Evolutionary conservation across 2,113 vertebrate species (phyloP).

Genomic region (Danionella cerebrum): DNA sequence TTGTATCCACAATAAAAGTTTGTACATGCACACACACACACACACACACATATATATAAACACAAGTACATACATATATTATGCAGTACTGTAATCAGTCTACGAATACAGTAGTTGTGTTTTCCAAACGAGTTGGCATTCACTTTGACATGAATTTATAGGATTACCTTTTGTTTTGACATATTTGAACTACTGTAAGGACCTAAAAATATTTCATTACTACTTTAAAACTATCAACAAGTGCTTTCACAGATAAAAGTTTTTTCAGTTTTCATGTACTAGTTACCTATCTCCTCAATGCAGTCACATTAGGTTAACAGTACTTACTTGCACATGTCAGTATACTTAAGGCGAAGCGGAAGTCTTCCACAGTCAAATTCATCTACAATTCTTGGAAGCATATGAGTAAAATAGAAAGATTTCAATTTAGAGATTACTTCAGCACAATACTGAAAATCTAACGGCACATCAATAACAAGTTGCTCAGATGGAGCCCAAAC

Average conservation of each 20-base stretch:
- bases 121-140: too few relatives aligned
- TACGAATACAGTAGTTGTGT: too few relatives aligned
- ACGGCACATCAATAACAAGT: neutral
- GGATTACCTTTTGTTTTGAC: too few relatives aligned
- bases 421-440: neutral
- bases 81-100: too few relatives aligned
- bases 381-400: constrained; percentile 14
- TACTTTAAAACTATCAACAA: neutral
- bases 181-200: neutral
- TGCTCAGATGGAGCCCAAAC: constrained; percentile 11
- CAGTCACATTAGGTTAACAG: neutral
- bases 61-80: too few relatives aligned
- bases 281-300: neutral
- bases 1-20: too few relatives aligned
- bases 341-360: neutral
- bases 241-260: neutral
- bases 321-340: neutral
- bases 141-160: too few relatives aligned
- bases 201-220: neutral
- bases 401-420: constrained; percentile 2
- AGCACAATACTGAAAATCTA: neutral
- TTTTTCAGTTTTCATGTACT: neutral
- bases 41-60: too few relatives aligned
- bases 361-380: neutral
- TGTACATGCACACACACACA: too few relatives aligned